Evolutionary conservation across 2,113 vertebrate species (phyloP).

Genomic region (Equus przewalskii): DNA sequence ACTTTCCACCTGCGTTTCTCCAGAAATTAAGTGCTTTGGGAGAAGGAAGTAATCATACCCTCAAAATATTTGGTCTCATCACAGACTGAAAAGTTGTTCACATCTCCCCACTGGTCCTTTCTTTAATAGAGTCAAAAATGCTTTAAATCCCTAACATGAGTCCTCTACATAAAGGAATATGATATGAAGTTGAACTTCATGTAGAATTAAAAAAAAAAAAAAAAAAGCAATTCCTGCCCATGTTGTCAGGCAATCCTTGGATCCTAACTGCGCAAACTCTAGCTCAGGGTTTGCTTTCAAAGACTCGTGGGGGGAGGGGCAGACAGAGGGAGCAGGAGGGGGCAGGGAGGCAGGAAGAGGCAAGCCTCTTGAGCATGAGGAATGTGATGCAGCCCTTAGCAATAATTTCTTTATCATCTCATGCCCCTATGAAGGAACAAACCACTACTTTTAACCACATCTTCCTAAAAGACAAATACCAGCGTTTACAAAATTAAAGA

Average conservation of each 20-base stretch:
- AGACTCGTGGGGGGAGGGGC: not conserved
- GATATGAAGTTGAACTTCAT: not conserved
- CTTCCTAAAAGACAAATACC: constrained; percentile 9
- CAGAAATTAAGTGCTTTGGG: not conserved
- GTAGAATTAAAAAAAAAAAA: too few relatives aligned
- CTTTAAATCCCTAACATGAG: not conserved
- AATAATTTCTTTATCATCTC: not conserved
- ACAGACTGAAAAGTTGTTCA: not conserved
- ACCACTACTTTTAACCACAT: not conserved
- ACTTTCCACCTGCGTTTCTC: not conserved
- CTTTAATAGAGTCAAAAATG: not conserved
- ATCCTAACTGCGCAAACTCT: not conserved
- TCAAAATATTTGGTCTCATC: not conserved
- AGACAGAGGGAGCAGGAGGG: not conserved
- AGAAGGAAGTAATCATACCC: not conserved
- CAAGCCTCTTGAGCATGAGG: accelerated
- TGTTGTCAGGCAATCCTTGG: not conserved
- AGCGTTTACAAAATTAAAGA: not conserved
- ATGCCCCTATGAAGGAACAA: not conserved
- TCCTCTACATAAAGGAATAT: not conserved
- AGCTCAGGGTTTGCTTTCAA: not conserved
- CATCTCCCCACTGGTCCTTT: not conserved
- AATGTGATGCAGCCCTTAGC: accelerated
- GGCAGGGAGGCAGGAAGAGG: not conserved
- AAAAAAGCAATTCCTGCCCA: not conserved